Conservation (phyloP, 2,113 vertebrate species). For the Nannospalax galili region DNA sequence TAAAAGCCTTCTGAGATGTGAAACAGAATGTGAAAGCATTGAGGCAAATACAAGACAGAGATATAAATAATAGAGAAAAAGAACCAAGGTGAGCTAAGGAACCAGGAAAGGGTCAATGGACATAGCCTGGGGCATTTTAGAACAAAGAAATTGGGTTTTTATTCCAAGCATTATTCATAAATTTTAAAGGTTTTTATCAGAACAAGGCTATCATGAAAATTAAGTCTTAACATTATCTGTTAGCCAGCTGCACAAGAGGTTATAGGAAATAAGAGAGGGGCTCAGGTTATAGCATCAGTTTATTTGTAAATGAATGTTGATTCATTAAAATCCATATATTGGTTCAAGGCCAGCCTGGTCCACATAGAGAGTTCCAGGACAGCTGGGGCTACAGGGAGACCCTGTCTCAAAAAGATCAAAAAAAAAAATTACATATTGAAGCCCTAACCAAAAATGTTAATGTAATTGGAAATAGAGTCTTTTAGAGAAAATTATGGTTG, state of each 20-base stretch:
- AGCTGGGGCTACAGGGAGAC: no score
- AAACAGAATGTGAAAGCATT: background rate
- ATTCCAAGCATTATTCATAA: background rate
- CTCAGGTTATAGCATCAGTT: background rate
- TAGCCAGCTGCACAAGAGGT: background rate
- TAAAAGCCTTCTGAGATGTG: background rate
- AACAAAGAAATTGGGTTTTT: background rate
- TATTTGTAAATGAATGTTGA: background rate
- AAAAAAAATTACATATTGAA: no score
- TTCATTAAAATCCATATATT: background rate
- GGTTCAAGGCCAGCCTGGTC: no score
- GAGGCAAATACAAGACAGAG: background rate
- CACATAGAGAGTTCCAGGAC: no score
- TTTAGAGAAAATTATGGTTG: background rate
- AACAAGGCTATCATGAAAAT: background rate
- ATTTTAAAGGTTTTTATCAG: background rate
- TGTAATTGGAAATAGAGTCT: background rate
- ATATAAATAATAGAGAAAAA: background rate
- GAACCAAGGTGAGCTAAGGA: background rate
- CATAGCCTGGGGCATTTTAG: background rate
- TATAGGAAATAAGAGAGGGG: background rate
- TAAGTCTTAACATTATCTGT: background rate
- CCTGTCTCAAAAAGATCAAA: no score
- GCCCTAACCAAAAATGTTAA: rapidly evolving
- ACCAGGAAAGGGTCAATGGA: background rate